A percentile compares a stretch with the other conserved stretches of the same genome.
phyloP scores from a whole-genome alignment of 1,140 invertebrate genomes.

The Aleiodes sp. region DNA sequence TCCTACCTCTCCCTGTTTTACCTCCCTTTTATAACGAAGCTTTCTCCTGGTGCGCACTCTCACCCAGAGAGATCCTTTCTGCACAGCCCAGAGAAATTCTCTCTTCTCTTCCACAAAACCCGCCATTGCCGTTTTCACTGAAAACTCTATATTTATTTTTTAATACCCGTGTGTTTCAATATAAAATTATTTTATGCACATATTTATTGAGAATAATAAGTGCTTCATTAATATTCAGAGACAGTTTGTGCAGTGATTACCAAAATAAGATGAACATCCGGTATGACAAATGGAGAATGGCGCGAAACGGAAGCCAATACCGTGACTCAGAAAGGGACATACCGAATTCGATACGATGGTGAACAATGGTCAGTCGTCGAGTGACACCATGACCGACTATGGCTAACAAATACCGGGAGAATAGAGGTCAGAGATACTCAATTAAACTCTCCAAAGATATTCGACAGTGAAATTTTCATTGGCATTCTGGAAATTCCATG shows the following conservation, averaged over 20 bases:
- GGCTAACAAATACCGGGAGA: slow-evolving; percentile 36
- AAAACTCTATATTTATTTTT: not conserved
- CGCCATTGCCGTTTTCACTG: not conserved
- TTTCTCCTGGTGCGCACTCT: slow-evolving; percentile 13
- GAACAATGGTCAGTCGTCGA: slow-evolving; percentile 49
- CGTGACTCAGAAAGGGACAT: slow-evolving; percentile 50
- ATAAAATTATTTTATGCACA: not conserved
- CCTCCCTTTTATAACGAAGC: slow-evolving; percentile 20
- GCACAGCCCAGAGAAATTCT: not conserved
- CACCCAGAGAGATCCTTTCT: not conserved
- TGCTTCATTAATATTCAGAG: not conserved
- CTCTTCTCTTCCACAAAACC: not conserved
- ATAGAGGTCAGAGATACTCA: slow-evolving; percentile 28
- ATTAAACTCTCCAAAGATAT: slow-evolving; percentile 1
- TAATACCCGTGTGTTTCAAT: not conserved
- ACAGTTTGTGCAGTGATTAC: not conserved
- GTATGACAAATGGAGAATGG: not conserved
- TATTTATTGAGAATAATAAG: not conserved
- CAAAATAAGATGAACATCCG: not conserved
- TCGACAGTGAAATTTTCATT: not conserved
- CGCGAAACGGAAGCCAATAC: slow-evolving; percentile 49
- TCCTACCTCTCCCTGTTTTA: slow-evolving; percentile 32
- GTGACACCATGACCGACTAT: slow-evolving; percentile 49
- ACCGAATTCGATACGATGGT: slow-evolving; percentile 46
- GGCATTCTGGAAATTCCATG: not conserved